Base-by-base conservation (phyloP, 2,888 invertebrate genomes). In the Hemistola chrysoprasaria region DNA sequence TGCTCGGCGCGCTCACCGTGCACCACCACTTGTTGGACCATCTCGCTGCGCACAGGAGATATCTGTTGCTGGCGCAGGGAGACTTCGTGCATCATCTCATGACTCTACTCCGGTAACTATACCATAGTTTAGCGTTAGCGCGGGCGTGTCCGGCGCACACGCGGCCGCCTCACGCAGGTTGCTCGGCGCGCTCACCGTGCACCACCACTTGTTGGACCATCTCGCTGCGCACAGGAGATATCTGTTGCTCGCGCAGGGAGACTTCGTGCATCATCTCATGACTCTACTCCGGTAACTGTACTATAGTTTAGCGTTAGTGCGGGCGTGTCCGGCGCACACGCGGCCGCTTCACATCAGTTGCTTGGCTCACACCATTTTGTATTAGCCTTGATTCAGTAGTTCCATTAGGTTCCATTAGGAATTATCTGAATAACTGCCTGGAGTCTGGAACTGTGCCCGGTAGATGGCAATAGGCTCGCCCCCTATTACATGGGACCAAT, bases 81-180 rank as follows among this genome's bases (percentile, higher is more conserved):
- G 98, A 99, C 86, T 98, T 98, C 79, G 97, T 98, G 61, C 93
- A 96, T 65, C 95, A 97, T 69, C 92, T 99, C 36, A 95, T 99
- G 93, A 96, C 97, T 62, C 90, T 98, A 45, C 83, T 98, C 49
- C 95, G 95, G 97, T 97, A 83, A 90, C 93, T n/a, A n/a, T n/a
- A n/a, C n/a, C n/a, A n/a, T n/a, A n/a, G n/a, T n/a, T n/a, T n/a
- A n/a, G 94, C 33, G 92, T 98, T 48, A 94, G 95, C 65, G 92
- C 92, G 24, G 94, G 95, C 63, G 93, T 98, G 68, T 94, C 95
- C 62, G 91, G 91, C 25, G 96, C 96, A 11, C 98, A 97, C 80
- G 91, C 92, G 54, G 95, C 95, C 59, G 97, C 97, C 1, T 97
- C 98, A 4, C 91, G 93, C 43, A 93, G 96, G 50, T 94, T 98